A percentile compares a stretch with the other conserved stretches of the same genome.
Conservation (phyloP, 1,140 invertebrate genomes). For the Caenorhabditis remanei region DNA sequence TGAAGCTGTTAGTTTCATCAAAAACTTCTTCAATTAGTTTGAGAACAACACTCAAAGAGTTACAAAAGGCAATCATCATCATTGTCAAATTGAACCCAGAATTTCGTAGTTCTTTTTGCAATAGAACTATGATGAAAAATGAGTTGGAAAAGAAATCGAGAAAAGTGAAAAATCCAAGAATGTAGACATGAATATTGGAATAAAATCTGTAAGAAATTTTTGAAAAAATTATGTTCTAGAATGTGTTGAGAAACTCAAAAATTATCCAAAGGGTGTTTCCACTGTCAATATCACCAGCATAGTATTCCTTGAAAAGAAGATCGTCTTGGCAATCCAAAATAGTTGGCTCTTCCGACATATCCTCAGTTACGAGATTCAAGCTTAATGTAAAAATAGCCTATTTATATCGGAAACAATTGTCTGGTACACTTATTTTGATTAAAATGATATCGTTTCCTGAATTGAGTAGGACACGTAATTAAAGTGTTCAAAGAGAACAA, state of each 20-base stretch:
- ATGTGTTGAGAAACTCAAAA: not conserved
- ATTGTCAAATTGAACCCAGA: slow-evolving; percentile 11
- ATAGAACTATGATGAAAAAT: not conserved
- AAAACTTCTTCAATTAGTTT: not conserved
- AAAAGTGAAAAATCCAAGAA: not conserved
- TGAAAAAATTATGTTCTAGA: not conserved
- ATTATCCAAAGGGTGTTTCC: not conserved
- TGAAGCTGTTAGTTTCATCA: not conserved
- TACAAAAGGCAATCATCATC: not conserved
- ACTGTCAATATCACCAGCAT: not conserved
- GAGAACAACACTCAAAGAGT: not conserved
- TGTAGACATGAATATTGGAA: not conserved
- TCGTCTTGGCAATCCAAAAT: not conserved
- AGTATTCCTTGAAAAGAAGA: not conserved
- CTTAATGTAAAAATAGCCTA: not conserved
- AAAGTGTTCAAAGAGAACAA: no score
- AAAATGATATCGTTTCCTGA: not conserved
- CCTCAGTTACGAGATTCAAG: not conserved
- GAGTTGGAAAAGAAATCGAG: not conserved
- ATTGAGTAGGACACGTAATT: no score
- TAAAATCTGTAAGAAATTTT: not conserved
- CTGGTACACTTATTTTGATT: not conserved
- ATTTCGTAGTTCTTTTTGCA: not conserved
- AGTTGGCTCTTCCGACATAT: not conserved
- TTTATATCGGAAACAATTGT: not conserved